These are phyloP conservation scores for Orcinus orca DNA, from an alignment of 2,113 vertebrate species.

Conservation along the genomic window DNA sequence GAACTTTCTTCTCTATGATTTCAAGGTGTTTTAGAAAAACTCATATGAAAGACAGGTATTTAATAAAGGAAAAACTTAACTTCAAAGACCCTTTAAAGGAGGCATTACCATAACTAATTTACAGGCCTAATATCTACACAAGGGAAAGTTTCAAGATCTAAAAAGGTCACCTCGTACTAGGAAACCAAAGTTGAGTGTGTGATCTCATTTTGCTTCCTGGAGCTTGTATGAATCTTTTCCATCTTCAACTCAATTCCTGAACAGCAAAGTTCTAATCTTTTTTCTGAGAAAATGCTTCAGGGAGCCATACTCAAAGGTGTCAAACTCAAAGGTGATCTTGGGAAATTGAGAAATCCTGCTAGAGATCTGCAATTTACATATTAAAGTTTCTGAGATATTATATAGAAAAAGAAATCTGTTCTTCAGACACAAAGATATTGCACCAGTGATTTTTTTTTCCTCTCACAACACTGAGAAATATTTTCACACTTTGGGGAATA, in stretches of 20 bases:
- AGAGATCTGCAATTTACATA: not conserved
- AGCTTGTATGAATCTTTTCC: not conserved
- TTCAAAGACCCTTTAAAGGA: constrained; percentile 62
- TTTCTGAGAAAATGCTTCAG: not conserved
- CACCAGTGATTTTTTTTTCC: not conserved
- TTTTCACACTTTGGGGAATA: not conserved
- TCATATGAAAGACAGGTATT: constrained; percentile 47
- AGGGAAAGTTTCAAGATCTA: not conserved
- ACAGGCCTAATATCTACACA: not conserved
- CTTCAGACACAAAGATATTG: not conserved
- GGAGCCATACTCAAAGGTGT: not conserved
- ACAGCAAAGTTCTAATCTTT: not conserved
- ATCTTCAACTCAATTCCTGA: not conserved
- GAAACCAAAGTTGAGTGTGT: not conserved
- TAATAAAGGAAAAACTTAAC: constrained; percentile 57
- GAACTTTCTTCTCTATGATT: constrained; percentile 55
- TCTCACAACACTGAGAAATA: not conserved
- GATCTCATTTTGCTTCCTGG: not conserved
- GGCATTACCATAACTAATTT: constrained; percentile 68
- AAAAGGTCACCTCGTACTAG: not conserved
- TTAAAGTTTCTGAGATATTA: not conserved
- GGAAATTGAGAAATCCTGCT: not conserved
- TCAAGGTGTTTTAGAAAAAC: constrained; percentile 58
- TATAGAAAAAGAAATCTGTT: not conserved
- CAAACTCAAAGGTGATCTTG: not conserved